A percentile compares a stretch with the other conserved stretches of the same genome.
phyloP scores from a whole-genome alignment of 2,797 vertebrate genomes.

The Microcaecilia unicolor region DNA sequence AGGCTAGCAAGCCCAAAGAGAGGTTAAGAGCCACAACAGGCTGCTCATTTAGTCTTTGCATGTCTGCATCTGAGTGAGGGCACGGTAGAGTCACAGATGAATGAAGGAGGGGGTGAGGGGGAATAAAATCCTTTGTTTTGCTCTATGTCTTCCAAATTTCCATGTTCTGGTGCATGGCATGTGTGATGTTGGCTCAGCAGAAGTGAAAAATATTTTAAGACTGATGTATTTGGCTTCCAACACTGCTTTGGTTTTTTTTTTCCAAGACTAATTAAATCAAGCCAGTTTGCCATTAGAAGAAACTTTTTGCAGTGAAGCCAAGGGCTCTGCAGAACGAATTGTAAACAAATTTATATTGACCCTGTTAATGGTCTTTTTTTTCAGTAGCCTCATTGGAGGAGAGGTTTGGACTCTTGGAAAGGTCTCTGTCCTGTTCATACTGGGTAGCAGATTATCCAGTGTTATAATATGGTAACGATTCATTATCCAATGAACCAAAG shows the following conservation, averaged over 20 bases:
- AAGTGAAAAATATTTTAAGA: background rate
- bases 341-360: background rate
- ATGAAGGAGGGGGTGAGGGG: conserved; percentile 1
- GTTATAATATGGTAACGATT: no score
- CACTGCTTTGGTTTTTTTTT: rapidly evolving
- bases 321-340: background rate
- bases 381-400: background rate
- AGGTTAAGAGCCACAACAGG: conserved; percentile 24
- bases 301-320: background rate
- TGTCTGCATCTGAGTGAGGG: conserved; percentile 7
- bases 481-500: no score
- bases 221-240: background rate
- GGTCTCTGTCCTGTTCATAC: rapidly evolving
- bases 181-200: background rate
- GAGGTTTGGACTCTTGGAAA: background rate
- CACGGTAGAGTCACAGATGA: conserved; percentile 6
- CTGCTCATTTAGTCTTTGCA: conserved; percentile 5
- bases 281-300: background rate
- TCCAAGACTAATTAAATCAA: background rate
- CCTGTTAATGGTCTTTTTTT: background rate
- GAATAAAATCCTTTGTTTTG: background rate
- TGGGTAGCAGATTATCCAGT: background rate
- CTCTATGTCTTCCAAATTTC: background rate
- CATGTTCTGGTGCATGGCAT: no score
- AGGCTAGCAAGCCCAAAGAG: conserved; percentile 21